Conservation (phyloP, 2,113 vertebrate species). For the Labeo rohita region DNA sequence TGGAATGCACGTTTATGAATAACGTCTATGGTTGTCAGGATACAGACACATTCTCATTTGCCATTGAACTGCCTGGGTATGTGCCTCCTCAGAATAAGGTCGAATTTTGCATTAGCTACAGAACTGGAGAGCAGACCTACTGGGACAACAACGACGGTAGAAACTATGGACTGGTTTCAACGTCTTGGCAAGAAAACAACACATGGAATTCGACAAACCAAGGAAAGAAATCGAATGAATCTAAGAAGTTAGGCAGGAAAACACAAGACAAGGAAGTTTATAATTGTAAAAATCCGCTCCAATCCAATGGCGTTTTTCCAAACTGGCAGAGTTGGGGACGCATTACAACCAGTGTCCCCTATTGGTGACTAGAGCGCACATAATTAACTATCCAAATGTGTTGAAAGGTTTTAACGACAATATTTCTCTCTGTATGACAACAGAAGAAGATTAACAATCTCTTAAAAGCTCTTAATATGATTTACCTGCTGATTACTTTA, state of each 20-base stretch:
- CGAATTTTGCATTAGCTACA: constrained; percentile 92
- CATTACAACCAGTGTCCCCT: constrained; percentile 78
- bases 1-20: constrained; percentile 89
- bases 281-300: constrained; percentile 81
- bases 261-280: constrained; percentile 75
- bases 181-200: constrained; percentile 76
- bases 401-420: neutral
- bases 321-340: constrained; percentile 87
- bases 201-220: neutral
- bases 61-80: constrained; percentile 80
- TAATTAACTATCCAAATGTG: neutral
- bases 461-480: neutral
- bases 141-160: constrained; percentile 95
- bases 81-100: constrained; percentile 80
- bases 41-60: constrained; percentile 89
- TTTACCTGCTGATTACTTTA: constrained; percentile 4
- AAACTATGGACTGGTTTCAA: constrained; percentile 85
- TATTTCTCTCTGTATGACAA: neutral
- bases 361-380: constrained; percentile 79
- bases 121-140: constrained; percentile 77
- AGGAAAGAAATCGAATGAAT: constrained; percentile 64
- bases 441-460: neutral
- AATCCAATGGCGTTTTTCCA: constrained; percentile 81
- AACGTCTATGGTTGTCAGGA: constrained; percentile 88
- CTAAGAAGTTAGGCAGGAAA: constrained; percentile 63